phyloP scores from a whole-genome alignment of 2,113 vertebrate genomes.

The Calypte anna region DNA sequence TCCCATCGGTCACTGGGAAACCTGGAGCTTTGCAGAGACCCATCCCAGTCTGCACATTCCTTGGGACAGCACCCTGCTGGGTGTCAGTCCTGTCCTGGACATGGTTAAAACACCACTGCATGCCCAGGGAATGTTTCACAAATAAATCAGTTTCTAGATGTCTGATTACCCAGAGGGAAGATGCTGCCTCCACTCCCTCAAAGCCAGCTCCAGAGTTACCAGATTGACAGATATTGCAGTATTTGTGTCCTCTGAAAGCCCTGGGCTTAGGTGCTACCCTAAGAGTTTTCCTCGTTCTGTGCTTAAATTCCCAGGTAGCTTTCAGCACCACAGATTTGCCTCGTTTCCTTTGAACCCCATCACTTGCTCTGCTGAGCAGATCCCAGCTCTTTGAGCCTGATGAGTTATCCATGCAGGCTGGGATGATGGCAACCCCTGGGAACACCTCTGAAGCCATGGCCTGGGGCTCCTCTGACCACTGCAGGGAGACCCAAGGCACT shows the following conservation, averaged over 20 bases:
- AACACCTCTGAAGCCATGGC: no score
- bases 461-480: neutral
- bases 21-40: neutral
- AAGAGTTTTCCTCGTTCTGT: neutral
- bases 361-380: neutral
- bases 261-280: neutral
- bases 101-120: neutral
- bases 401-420: accelerated
- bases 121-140: neutral
- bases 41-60: neutral
- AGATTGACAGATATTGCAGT: neutral
- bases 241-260: neutral
- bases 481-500: slow-evolving; percentile 51
- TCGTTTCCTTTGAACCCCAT: neutral
- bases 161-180: accelerated
- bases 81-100: neutral
- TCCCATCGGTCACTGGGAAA: neutral
- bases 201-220: accelerated
- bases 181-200: neutral
- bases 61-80: neutral
- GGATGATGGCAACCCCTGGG: no score
- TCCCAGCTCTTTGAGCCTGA: neutral
- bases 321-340: neutral
- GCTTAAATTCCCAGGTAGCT: neutral
- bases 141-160: neutral